phyloP scores from a whole-genome alignment of 2,113 vertebrate genomes.

The Pseudopipra pipra region DNA sequence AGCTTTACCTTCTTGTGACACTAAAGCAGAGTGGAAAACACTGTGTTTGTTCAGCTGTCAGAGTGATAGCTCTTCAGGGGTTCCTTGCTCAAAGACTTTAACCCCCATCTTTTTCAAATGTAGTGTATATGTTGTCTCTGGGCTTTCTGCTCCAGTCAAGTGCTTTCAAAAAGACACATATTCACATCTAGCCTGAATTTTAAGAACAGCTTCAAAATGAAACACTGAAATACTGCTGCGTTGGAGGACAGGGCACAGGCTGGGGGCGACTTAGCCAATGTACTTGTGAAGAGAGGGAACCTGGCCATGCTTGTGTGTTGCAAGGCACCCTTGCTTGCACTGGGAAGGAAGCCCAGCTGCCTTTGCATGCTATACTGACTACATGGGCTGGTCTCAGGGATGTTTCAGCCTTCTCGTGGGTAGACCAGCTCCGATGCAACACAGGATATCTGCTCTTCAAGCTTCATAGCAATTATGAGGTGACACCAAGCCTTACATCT shows the following conservation, averaged over 20 bases:
- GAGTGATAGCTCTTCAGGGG: not conserved
- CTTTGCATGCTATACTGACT: not conserved
- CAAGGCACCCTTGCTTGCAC: not conserved
- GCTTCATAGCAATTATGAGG: not conserved
- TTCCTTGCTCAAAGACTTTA: not conserved
- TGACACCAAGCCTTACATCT: not conserved
- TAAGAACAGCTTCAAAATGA: not conserved
- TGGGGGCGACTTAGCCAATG: not conserved
- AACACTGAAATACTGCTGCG: not conserved
- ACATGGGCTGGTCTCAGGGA: not conserved
- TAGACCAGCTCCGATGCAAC: not conserved
- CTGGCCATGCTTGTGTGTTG: accelerated
- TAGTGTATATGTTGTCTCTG: not conserved
- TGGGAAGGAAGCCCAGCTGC: not conserved
- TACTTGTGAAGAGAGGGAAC: not conserved
- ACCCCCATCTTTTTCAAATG: not conserved
- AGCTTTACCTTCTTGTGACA: not conserved
- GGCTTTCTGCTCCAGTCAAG: not conserved
- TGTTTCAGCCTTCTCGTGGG: not conserved
- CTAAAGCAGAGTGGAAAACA: not conserved
- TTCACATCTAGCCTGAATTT: not conserved
- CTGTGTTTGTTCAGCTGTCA: not conserved
- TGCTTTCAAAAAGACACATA: not conserved
- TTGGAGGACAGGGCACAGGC: not conserved
- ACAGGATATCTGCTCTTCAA: not conserved